Percentiles rank a stretch among this genome's conserved stretches.
Evolutionary conservation across 2,797 vertebrate genomes (phyloP).

Genomic region (Notolabrus celidotus): DNA sequence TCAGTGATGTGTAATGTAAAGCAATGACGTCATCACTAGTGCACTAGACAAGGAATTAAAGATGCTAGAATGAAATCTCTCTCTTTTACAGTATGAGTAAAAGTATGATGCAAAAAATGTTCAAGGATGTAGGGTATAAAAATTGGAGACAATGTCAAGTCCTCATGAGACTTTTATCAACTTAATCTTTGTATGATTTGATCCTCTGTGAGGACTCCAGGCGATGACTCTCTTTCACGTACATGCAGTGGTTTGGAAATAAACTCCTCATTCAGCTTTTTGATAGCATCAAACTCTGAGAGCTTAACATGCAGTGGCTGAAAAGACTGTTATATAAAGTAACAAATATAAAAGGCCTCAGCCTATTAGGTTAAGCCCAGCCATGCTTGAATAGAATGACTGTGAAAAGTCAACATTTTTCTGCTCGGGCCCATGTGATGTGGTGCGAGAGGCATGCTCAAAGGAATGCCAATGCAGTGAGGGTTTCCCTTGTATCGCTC

Average conservation of each 20-base stretch:
- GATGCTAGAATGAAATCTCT: neutral
- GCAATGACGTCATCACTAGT: neutral
- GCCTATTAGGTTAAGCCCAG: constrained; percentile 67
- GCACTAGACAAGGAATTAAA: neutral
- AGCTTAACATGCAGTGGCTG: constrained; percentile 28
- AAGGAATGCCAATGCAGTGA: constrained; percentile 75
- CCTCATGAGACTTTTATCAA: neutral
- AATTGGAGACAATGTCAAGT: constrained; percentile 37
- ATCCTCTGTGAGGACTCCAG: constrained; percentile 28
- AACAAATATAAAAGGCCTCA: constrained; percentile 49
- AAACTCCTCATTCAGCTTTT: constrained; percentile 34
- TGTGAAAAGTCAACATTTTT: constrained; percentile 81
- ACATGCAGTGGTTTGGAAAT: constrained; percentile 54
- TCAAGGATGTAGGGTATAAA: neutral
- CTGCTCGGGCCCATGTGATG: constrained; percentile 73
- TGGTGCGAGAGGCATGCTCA: constrained; percentile 69
- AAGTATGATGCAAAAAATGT: neutral
- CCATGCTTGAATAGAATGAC: constrained; percentile 68
- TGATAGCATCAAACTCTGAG: constrained; percentile 26
- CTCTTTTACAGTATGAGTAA: neutral
- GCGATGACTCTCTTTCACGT: constrained; percentile 37
- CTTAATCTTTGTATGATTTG: neutral
- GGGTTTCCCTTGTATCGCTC: constrained; percentile 75
- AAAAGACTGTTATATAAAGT: constrained; percentile 64
- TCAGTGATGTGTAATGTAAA: neutral